These are phyloP conservation scores for Beaufortia kweichowensis DNA, from an alignment of 2,113 vertebrate species.

Conservation along the genomic window DNA sequence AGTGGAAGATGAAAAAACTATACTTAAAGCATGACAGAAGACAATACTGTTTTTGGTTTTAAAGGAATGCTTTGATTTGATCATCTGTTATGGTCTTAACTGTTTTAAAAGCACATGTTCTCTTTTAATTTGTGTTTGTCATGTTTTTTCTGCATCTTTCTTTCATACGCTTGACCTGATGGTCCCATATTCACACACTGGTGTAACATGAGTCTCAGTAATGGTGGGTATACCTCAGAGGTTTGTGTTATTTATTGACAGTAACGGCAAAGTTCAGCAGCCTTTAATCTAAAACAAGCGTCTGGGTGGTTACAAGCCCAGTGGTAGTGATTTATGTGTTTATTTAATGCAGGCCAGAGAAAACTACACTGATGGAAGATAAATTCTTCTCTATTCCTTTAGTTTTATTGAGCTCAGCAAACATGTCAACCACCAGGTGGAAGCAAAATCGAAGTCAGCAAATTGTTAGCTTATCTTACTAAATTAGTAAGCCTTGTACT, in stretches of 20 bases:
- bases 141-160: not conserved
- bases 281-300: constrained; percentile 2
- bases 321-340: constrained; percentile 32
- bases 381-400: not conserved
- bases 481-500: not conserved
- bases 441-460: constrained; percentile 15
- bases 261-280: constrained; percentile 14
- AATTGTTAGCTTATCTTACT: not conserved
- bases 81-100: not conserved
- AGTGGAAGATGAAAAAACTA: not conserved
- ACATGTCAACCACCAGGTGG: constrained; percentile 27
- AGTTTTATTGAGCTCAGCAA: not conserved
- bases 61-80: not conserved
- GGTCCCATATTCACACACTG: not conserved
- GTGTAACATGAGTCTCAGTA: not conserved
- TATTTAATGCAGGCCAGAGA: constrained; percentile 31
- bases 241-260: constrained; percentile 35
- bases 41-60: not conserved
- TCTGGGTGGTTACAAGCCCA: not conserved
- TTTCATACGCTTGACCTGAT: not conserved
- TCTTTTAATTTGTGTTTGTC: not conserved
- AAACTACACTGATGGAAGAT: constrained; percentile 7
- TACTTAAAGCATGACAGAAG: not conserved
- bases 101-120: not conserved
- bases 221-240: not conserved